Percentiles rank a stretch among this genome's conserved stretches.
These are phyloP conservation scores for Struthio camelus DNA, from an alignment of 2,113 vertebrate species.

Conservation along the genomic window DNA sequence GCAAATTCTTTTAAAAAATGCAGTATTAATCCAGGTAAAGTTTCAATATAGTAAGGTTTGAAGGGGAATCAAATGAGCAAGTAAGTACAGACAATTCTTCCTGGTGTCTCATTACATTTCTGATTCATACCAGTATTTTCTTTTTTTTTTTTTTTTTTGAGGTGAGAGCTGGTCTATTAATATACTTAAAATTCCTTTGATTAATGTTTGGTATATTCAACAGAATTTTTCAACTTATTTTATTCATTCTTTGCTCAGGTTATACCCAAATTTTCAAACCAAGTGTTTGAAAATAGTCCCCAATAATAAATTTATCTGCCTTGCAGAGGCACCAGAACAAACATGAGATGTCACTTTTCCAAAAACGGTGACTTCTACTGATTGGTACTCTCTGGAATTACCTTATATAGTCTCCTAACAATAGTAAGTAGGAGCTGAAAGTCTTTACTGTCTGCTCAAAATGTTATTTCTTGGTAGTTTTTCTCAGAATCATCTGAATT, in stretches of 20 bases:
- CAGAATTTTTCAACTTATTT: neutral
- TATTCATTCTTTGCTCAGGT: neutral
- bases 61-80: neutral
- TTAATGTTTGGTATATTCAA: neutral
- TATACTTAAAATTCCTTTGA: neutral
- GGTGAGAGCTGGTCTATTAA: neutral
- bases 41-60: neutral
- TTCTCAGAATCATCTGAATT: neutral
- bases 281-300: neutral
- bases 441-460: neutral
- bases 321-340: neutral
- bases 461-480: neutral
- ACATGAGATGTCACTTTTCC: neutral
- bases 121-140: neutral
- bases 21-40: neutral
- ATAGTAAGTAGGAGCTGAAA: neutral
- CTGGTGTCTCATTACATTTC: neutral
- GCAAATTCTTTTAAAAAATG: neutral
- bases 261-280: neutral
- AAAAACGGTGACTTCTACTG: neutral
- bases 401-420: neutral
- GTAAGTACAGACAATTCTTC: neutral
- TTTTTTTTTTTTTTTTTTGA: neutral
- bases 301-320: neutral
- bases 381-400: neutral